phyloP scores from a whole-genome alignment of 2,797 vertebrate species.

The Oreochromis mossambicus region DNA sequence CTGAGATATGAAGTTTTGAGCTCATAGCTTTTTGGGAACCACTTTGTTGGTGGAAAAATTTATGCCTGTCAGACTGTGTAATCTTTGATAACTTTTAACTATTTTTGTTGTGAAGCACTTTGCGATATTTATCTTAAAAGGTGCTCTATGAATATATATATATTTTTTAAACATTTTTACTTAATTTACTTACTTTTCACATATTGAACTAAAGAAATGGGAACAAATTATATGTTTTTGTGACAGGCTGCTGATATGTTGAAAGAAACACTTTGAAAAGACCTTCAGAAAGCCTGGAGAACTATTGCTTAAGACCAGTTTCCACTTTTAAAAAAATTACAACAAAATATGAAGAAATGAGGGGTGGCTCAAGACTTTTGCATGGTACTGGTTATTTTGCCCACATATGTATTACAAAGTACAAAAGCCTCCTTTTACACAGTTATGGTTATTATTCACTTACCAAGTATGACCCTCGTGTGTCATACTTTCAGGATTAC shows the following conservation, averaged over 20 bases:
- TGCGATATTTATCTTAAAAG: background rate
- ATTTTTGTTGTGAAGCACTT: background rate
- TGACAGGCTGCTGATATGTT: background rate
- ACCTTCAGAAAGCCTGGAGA: background rate
- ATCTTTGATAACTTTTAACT: background rate
- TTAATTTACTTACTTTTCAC: background rate
- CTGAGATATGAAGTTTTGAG: background rate
- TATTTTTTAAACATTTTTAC: accelerated
- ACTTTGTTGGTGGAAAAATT: background rate
- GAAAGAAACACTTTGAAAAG: background rate
- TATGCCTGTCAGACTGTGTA: background rate
- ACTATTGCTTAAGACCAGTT: background rate
- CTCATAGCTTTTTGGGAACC: background rate
- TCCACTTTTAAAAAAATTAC: background rate
- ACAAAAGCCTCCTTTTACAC: background rate
- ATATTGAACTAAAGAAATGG: background rate
- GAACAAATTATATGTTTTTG: background rate
- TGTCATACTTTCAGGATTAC: background rate
- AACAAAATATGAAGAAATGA: background rate
- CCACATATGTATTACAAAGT: background rate
- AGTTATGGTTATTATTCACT: background rate
- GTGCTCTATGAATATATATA: background rate
- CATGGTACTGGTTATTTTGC: background rate
- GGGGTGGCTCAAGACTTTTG: background rate
- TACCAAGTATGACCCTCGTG: background rate